Evolutionary conservation across 2,113 vertebrate species (phyloP), one percentile per base, ranked within the genome.

Genomic region (Corythoichthys haematopterus): DNA sequence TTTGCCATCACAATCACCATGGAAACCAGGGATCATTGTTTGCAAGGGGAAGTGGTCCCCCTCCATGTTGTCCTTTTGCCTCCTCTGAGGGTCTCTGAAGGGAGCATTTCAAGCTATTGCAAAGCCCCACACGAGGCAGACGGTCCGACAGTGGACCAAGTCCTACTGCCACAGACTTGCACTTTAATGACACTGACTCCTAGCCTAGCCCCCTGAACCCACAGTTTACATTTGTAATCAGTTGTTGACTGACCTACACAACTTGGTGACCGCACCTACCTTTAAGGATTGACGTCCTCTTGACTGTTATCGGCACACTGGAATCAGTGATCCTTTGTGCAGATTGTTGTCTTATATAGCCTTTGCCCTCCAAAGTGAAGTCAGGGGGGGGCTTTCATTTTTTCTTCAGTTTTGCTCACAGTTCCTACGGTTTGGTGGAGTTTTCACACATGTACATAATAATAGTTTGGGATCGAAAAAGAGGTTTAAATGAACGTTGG

Each of bases 141-240:
- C 70, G 63, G 76, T 75, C 62, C 74, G 45, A 69, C 58, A 83
- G 84, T 84, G 78, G 76, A 84, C 82, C 84, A 84, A 89, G 83
- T 87, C 82, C 86, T 87, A 91, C 91, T 90, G 90, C 91, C 89
- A 89, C 88, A 92, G 90, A 92, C 88, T 91, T 92, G 92, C 92
- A 93, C 92, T 93, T 93, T 93, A 93, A 89, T 62, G 71, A 88
- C 87, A 82, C 85, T 88, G 88, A 89, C 88, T 89, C 82, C 80
- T 85, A 85, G 89, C 80, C 78, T 86, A 84, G 84, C 86, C 33
- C 47, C 47, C 87, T 88, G 80, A 79, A 88, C 87, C 85, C 84
- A 71, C 85, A 88, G 91, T 92, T 92, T 91, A 92, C 91, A 91
- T 90, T 88, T 91, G 87, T 79, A 76, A 88, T 80, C 80, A 60